Evolutionary conservation across 2,888 invertebrate genomes (phyloP), one percentile per base, ranked within the genome.

Genomic region (Stomorhina lunata): DNA sequence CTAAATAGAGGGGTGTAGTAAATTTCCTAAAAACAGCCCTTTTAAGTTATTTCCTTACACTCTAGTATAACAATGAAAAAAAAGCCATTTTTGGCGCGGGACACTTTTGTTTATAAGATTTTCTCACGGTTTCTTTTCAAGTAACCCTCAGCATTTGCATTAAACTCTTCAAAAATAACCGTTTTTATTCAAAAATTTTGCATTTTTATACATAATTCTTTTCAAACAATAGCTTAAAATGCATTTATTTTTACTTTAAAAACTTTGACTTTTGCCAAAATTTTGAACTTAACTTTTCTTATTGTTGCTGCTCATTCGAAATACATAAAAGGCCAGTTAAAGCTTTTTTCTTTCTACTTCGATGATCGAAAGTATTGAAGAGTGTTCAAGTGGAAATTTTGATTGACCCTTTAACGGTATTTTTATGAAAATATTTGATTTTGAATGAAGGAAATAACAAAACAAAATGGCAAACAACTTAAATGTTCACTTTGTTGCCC

Each of bases 371-470:
- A 4, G 20, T 22, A 79, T 79, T 76, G 71, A 76, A 75, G 75
- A 79, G 82, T 78, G 63, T 79, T 79, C 71, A 82, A 82, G 82
- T 75, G 75, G 65, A 79, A 79, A 71, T 71, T 65, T 59, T 59
- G 17, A 79, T 82, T 82, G 82, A 82, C 75, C 79, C 82, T 82
- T 82, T 82, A 76, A 71, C 57, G 79, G 53, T 48, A 65, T 79
- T 76, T 76, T 79, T 63, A 82, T 71, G 66, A 82, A 82, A 82
- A 82, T 82, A 82, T 82, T 82, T 79, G 73, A 79, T 82, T 69
- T 59, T 45, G 40, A 72, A 72, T 65, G 66, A 72, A 29, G 15
- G 45, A 32, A 40, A 7, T 12, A 17, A 10, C 32, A 32, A 32
- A 27, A 68, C 53, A 59, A 81, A 82, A 75, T 59, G 79, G 75